Base-by-base conservation (phyloP, 2,888 invertebrate species). In the Bombyx huttoni region DNA sequence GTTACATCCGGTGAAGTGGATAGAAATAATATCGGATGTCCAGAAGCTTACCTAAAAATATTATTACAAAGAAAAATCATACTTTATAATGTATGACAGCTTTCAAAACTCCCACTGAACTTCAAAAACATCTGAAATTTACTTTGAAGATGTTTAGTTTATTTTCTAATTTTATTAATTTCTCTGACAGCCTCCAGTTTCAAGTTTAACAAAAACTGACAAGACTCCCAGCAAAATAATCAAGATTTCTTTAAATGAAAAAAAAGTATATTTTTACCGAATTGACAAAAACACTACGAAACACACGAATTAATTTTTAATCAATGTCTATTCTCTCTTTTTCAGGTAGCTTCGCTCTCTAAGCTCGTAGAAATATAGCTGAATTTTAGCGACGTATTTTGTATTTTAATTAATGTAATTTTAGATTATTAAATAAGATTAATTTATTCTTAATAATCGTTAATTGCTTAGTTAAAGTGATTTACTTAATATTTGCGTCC, bases 401-500 rank as follows among this genome's bases (percentile, higher is more conserved):
- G n/a, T 53, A 57, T 50, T 56, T 0, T 57, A 53, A 55, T 53
- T 56, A 54, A 45, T 46, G 9, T 51, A 54, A 48, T 40, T 34
- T 53, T 49, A 13, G 49, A 54, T 33, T 49, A 51, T 14, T 34
- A 49, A 53, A 10, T 52, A 10, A 49, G 50, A 34, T 50, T 40
- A 46, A 48, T 48, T 47, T 8, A 48, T 8, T 47, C 10, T 40
- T 10, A 49, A 34, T 9, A 47, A 49, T 53, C 56, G 7, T 33
- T 53, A 46, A 49, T 13, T 49, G 52, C 47, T 34, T 45, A 12
- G 8, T 13, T 51, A 49, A 53, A 49, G 48, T 53, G 52, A 54
- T 51, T 53, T 54, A 56, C 50, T 58, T 78, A 83, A 84, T 75
- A 68, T 72, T 75, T 76, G 76, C 73, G 81, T 81, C 81, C 75